phyloP scores from a whole-genome alignment of 2,113 vertebrate genomes.

The Monopterus albus region DNA sequence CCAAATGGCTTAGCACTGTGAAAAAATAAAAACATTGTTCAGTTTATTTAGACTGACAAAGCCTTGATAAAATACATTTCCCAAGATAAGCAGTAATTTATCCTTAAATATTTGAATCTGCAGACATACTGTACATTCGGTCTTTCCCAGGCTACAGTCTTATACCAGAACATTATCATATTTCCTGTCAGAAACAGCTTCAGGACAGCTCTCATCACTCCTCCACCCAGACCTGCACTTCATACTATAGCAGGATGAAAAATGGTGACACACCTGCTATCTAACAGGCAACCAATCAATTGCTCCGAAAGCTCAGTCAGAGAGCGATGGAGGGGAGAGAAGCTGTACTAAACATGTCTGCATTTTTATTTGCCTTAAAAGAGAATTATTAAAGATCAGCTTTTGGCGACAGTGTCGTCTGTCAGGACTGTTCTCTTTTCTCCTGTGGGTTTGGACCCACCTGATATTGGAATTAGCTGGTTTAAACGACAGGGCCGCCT shows the following conservation, averaged over 20 bases:
- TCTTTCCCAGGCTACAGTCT: background rate
- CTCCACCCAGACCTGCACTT: slow-evolving; percentile 28
- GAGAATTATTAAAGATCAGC: slow-evolving; percentile 53
- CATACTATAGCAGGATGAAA: slow-evolving; percentile 20
- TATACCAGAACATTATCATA: background rate
- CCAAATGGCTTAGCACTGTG: background rate
- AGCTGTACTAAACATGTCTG: slow-evolving; percentile 19
- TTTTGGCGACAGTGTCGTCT: slow-evolving; percentile 18
- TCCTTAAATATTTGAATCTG: background rate
- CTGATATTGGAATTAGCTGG: slow-evolving; percentile 76
- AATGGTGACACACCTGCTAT: slow-evolving; percentile 22
- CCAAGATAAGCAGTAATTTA: slow-evolving; percentile 1
- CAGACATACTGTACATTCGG: background rate
- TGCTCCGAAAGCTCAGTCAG: slow-evolving; percentile 11
- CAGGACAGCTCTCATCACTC: slow-evolving; percentile 52
- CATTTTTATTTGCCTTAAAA: slow-evolving; percentile 60
- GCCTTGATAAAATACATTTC: background rate
- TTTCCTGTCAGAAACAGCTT: slow-evolving; percentile 36
- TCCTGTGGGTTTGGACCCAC: slow-evolving; percentile 49
- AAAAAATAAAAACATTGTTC: background rate
- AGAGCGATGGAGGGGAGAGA: background rate
- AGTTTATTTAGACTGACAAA: background rate
- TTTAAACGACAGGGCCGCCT: slow-evolving; percentile 80
- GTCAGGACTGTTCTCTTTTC: slow-evolving; percentile 22
- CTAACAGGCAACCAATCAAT: slow-evolving; percentile 38